Conservation (phyloP, 2,888 invertebrate genomes). For the Mylabris sibirica region DNA sequence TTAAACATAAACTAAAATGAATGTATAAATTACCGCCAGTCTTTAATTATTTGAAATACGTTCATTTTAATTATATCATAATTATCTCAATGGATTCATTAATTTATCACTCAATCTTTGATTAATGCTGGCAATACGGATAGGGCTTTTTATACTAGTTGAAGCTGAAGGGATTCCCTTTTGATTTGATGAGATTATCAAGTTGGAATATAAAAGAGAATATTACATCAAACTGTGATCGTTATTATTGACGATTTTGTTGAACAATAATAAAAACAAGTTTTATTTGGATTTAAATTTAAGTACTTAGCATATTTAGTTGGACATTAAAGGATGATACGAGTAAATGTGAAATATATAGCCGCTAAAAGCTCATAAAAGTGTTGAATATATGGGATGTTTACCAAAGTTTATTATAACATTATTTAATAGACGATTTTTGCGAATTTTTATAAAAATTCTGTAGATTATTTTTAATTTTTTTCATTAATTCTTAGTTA, state of each 20-base stretch:
- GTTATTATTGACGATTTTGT: too few species aligned
- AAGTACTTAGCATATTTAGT: background rate
- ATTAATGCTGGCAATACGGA: background rate
- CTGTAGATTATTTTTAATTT: too few species aligned
- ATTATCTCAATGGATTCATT: background rate
- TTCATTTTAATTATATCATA: background rate
- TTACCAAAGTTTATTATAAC: background rate
- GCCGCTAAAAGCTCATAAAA: slow-evolving; percentile 5
- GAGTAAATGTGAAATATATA: background rate
- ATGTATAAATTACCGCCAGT: background rate
- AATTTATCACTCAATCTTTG: background rate
- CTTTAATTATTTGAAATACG: background rate
- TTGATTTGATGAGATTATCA: too few species aligned
- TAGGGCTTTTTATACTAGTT: background rate
- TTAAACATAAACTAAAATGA: background rate
- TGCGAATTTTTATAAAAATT: background rate
- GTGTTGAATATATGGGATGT: background rate
- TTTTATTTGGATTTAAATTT: background rate
- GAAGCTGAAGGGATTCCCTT: too few species aligned
- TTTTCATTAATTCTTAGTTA: background rate
- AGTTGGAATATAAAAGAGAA: too few species aligned
- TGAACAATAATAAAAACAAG: background rate
- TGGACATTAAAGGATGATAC: background rate
- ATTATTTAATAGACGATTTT: background rate
- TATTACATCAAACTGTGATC: too few species aligned